A percentile compares a stretch with the other conserved stretches of the same genome.
Conservation (phyloP, 2,113 vertebrate species). For the Genyomyrus donnyi region DNA sequence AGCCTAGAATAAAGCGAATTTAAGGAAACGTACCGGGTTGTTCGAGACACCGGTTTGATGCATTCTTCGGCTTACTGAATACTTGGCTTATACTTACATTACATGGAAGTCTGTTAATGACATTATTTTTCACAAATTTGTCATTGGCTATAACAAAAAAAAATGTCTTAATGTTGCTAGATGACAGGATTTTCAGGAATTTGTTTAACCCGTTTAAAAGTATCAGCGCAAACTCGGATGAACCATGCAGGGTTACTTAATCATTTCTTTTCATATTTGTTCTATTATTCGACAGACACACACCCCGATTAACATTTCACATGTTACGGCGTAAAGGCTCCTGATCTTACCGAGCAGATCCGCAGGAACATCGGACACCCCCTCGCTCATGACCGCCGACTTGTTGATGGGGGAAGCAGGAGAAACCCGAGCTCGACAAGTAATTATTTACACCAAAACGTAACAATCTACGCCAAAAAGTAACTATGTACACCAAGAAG, state of each 20-base stretch:
- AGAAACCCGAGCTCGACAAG: background rate
- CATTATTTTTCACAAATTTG: background rate
- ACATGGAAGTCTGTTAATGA: background rate
- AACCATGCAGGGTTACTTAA: background rate
- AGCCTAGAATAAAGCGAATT: background rate
- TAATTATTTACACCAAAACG: background rate
- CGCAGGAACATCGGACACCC: constrained; percentile 60
- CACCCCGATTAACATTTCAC: background rate
- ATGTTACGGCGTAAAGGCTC: background rate
- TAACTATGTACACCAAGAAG: background rate
- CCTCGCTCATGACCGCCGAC: constrained; percentile 62
- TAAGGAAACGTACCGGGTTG: background rate
- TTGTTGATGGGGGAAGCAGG: constrained; percentile 4
- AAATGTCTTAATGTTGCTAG: background rate
- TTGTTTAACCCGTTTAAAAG: background rate
- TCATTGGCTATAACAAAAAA: background rate
- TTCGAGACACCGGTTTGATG: background rate
- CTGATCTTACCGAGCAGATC: constrained; percentile 71
- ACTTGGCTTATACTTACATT: background rate
- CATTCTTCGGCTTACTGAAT: background rate
- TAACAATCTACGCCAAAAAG: background rate
- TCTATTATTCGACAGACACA: background rate
- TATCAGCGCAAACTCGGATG: background rate
- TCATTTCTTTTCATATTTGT: background rate
- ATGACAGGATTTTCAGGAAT: background rate